Evolutionary conservation across 1,140 invertebrate species (phyloP), one percentile per base, ranked within the genome.

Genomic region (Polypedilum vanderplanki): DNA sequence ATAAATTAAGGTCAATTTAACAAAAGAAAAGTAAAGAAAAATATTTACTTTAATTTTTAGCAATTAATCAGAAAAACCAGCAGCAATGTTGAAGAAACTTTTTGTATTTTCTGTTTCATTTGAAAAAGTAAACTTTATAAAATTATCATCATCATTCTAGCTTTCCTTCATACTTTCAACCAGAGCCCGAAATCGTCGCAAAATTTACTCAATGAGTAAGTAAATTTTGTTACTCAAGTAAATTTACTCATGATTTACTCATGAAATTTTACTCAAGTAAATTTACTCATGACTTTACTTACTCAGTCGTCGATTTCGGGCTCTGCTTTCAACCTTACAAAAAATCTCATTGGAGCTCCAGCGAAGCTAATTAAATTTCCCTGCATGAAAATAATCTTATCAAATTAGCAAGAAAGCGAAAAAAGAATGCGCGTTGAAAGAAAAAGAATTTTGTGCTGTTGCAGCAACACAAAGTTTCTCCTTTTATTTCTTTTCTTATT

Each of bases 381-480:
- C 12, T 57, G 46, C 46, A 57, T 57, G 46, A 57, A 57, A 57
- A 57, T 57, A 57, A 57, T 57, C 46, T 57, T 57, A 57, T 57
- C 46, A 57, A 57, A 57, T 57, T 57, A 57, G 46, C 46, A 57
- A 33, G 24, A 33, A n/a, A 57, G 46, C 46, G n/a, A n/a, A 57
- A n/a, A 12, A 57, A 15, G 1, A 46, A n/a, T 12, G 46, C 24
- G 12, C 46, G 46, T 57, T 57, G 46, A 57, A 57, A 57, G 24
- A 33, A n/a, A 12, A n/a, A 57, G 15, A 57, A 57, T 15, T 57
- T 57, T 57, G 12, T 57, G 10, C n/a, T 57, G 46, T 57, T 33
- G 46, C 8, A 57, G 12, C 12, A 57, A 46, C 15, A 46, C 41
- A 46, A n/a, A 12, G n/a, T 57, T 57, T 57, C 24, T 33, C 24